phyloP scores from a whole-genome alignment of 2,888 invertebrate species.

The Lepetodrilus schrolli region DNA sequence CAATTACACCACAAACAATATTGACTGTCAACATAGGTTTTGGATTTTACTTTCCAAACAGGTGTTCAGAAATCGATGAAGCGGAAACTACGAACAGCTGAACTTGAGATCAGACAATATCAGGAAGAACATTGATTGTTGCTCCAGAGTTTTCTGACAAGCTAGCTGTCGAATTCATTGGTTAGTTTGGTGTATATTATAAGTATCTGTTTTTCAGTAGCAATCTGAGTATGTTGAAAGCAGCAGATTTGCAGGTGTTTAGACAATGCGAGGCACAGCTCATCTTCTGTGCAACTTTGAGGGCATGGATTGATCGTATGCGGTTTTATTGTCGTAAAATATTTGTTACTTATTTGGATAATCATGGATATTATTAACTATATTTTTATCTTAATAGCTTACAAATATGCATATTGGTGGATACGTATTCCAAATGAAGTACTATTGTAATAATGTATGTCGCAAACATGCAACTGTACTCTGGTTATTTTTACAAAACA shows the following conservation, averaged over 20 bases:
- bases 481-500: too few relatives aligned
- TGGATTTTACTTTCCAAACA: too few relatives aligned
- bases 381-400: background rate
- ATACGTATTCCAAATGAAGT: background rate
- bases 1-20: too few relatives aligned
- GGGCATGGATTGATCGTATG: conserved; percentile 25
- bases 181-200: background rate
- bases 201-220: background rate
- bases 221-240: background rate
- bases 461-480: background rate
- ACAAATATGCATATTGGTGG: background rate
- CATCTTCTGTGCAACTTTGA: conserved; percentile 6
- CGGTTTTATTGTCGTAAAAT: conserved; percentile 24
- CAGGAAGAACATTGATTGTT: background rate
- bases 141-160: background rate
- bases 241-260: background rate
- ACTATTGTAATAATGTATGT: background rate
- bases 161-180: background rate
- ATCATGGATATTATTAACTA: background rate
- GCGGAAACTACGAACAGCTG: background rate
- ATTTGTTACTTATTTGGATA: background rate
- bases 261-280: background rate
- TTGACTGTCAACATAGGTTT: too few relatives aligned
- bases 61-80: background rate
- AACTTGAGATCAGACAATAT: background rate